A percentile compares a stretch with the other conserved stretches of the same genome.
Conservation (phyloP, 2,888 invertebrate species). For the Epiperipatus broadwayi region DNA sequence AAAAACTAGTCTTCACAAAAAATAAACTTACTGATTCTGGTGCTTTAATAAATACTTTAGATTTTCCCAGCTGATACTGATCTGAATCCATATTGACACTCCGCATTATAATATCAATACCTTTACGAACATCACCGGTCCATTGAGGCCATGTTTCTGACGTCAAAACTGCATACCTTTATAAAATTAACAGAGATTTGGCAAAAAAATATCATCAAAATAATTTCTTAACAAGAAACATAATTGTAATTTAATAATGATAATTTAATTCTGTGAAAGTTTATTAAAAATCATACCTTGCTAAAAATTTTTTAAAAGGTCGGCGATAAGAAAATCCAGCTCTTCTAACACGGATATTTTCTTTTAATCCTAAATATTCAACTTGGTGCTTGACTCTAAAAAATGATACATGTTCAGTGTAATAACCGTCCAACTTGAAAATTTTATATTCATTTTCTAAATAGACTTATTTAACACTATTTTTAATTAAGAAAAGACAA, state of each 20-base stretch:
- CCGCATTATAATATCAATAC: constrained; percentile 38
- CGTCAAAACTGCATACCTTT: constrained; percentile 43
- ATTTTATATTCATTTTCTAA: constrained; percentile 1
- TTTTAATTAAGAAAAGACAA: too few relatives aligned
- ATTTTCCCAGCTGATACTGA: constrained; percentile 43
- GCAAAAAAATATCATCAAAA: constrained; percentile 1
- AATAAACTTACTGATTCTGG: constrained; percentile 36
- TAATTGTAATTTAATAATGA: background rate
- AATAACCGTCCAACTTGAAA: background rate
- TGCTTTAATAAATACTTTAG: constrained; percentile 47
- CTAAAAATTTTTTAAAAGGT: constrained; percentile 40
- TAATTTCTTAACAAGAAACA: background rate
- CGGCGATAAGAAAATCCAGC: constrained; percentile 47
- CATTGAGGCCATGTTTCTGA: constrained; percentile 42
- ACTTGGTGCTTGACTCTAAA: constrained; percentile 43
- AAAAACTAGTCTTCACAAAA: background rate
- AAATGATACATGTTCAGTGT: too few relatives aligned
- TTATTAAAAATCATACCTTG: constrained; percentile 26
- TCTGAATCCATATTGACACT: constrained; percentile 39
- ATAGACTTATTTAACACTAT: too few relatives aligned
- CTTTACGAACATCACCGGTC: constrained; percentile 36
- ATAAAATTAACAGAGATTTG: constrained; percentile 12
- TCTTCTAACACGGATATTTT: constrained; percentile 44
- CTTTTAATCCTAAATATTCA: constrained; percentile 45
- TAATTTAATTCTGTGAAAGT: background rate